These are phyloP conservation scores for Empis stercorea DNA, from an alignment of 2,888 invertebrate genomes.

Conservation along the genomic window DNA sequence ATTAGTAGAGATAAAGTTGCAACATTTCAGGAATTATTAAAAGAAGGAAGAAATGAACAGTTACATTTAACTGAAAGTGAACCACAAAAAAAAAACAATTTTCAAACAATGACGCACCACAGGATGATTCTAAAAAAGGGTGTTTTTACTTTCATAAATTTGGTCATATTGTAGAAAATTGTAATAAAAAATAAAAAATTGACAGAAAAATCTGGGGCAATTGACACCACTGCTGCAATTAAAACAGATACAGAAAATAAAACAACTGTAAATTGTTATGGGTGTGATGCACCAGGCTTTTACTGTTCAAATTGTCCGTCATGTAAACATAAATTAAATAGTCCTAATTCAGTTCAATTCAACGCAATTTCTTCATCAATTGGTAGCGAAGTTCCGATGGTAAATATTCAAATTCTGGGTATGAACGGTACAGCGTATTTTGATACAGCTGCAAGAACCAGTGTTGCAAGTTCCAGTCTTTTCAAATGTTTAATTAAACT, in stretches of 20 bases:
- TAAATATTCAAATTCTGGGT: conserved; percentile 4
- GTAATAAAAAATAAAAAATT: not conserved
- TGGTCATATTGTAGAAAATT: not conserved
- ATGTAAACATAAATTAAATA: conserved; percentile 1
- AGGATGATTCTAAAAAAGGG: not conserved
- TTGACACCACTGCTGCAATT: not conserved
- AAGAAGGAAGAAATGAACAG: not conserved
- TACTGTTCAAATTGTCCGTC: conserved; percentile 1
- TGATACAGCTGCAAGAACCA: not conserved
- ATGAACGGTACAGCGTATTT: conserved; percentile 5
- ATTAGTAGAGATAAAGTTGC: not conserved
- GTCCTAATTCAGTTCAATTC: conserved; percentile 4
- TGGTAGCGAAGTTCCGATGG: conserved; percentile 8
- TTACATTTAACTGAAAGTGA: not conserved
- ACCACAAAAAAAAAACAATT: not conserved
- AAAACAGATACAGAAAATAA: not conserved
- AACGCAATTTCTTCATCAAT: conserved; percentile 7
- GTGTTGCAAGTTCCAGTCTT: conserved; percentile 4
- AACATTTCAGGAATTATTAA: not conserved
- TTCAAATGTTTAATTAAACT: conserved; percentile 3
- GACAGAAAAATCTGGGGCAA: not conserved
- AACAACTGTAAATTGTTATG: not conserved
- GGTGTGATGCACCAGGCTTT: conserved; percentile 5
- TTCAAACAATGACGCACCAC: not conserved
- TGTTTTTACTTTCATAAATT: not conserved